Percentiles rank a stretch among this genome's conserved stretches.
Conservation (phyloP, 1,140 invertebrate genomes). For the Colletes gigas region DNA sequence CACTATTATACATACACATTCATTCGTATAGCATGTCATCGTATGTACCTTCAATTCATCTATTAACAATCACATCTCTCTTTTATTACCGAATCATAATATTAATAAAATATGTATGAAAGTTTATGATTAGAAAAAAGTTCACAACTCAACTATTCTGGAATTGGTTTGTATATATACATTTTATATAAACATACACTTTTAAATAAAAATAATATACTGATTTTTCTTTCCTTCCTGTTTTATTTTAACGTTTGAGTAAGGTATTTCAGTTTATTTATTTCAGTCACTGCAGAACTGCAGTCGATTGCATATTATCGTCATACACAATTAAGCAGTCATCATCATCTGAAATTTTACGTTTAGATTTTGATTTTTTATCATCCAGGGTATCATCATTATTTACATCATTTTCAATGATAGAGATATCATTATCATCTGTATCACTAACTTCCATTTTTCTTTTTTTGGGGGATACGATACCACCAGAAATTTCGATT, state of each 20-base stretch:
- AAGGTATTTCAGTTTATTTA: not conserved
- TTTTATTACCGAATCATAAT: slow-evolving; percentile 2
- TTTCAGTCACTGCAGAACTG: slow-evolving; percentile 6
- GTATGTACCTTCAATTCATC: slow-evolving; percentile 7
- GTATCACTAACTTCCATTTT: slow-evolving; percentile 69
- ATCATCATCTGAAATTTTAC: slow-evolving; percentile 42
- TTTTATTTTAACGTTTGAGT: not conserved
- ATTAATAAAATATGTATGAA: slow-evolving; percentile 21
- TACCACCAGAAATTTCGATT: slow-evolving; percentile 31
- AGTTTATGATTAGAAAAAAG: not conserved
- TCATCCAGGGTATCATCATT: slow-evolving; percentile 28
- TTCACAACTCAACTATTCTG: not conserved
- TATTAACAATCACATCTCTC: not conserved
- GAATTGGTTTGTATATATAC: slow-evolving; percentile 9
- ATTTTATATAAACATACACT: slow-evolving; percentile 5
- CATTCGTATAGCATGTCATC: not conserved
- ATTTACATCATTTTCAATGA: slow-evolving; percentile 74
- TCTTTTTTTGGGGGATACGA: slow-evolving; percentile 67
- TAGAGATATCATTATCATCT: slow-evolving; percentile 76
- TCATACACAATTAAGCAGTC: slow-evolving; percentile 59
- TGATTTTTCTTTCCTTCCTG: not conserved
- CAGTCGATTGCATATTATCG: slow-evolving; percentile 7
- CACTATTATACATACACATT: not conserved
- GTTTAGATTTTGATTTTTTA: slow-evolving; percentile 11
- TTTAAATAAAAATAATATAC: slow-evolving; percentile 2